phyloP scores from a whole-genome alignment of 1,140 invertebrate species.

The Caenorhabditis briggsae region DNA sequence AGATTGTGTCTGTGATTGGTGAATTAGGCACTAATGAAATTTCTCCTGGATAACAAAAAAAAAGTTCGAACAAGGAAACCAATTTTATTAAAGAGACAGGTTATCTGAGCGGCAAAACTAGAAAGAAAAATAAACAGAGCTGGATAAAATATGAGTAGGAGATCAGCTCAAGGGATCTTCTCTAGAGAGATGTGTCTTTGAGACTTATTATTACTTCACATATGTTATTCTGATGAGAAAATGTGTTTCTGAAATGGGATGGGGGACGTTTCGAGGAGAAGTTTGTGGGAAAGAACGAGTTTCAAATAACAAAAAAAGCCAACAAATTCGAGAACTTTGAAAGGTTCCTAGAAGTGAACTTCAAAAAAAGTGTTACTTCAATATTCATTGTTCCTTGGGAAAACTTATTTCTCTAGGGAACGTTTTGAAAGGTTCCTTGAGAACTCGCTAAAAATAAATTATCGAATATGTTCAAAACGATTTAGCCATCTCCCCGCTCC shows the following conservation, averaged over 20 bases:
- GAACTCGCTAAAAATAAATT: no score
- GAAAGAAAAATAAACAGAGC: background rate
- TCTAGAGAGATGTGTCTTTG: background rate
- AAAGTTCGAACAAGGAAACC: background rate
- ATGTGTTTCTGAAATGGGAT: background rate
- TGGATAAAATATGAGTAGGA: background rate
- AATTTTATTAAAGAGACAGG: background rate
- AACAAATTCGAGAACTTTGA: no score
- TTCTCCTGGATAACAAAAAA: background rate
- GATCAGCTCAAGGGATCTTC: background rate
- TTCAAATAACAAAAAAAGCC: no score
- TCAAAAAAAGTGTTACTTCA: no score
- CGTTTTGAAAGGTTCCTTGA: no score
- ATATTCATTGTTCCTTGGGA: no score
- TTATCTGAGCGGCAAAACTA: background rate
- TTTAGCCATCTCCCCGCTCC: no score
- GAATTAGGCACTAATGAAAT: background rate
- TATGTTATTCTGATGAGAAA: no score
- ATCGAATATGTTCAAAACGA: no score
- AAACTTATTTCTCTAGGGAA: no score
- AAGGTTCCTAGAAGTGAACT: no score
- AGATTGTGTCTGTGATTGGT: background rate
- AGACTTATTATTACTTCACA: no score
- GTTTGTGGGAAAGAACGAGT: background rate
- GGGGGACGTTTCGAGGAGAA: background rate